phyloP scores from a whole-genome alignment of 2,797 vertebrate genomes.

The Allobates femoralis region DNA sequence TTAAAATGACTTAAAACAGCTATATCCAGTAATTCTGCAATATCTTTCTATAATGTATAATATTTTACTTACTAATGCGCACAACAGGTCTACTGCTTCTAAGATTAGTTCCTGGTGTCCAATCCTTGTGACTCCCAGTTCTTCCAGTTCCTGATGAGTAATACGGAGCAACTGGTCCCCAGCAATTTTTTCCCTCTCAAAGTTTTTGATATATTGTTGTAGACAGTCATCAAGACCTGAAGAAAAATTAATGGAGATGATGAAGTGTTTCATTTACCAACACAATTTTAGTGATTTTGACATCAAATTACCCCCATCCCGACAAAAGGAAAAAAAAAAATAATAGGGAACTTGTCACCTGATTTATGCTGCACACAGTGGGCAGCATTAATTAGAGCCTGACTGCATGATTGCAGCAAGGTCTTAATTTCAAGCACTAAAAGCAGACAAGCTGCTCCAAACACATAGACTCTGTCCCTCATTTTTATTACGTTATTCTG shows the following conservation, averaged over 20 bases:
- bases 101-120: constrained; percentile 97
- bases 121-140: constrained; percentile 93
- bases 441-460: too few relatives aligned
- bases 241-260: constrained; percentile 41
- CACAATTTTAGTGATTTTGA: not conserved
- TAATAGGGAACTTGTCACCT: too few relatives aligned
- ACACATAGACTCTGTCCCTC: too few relatives aligned
- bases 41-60: not conserved
- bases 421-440: too few relatives aligned
- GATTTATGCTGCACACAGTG: too few relatives aligned
- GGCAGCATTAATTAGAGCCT: too few relatives aligned
- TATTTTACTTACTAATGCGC: constrained; percentile 86
- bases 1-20: not conserved
- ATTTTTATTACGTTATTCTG: too few relatives aligned
- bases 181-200: constrained; percentile 92
- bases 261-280: not conserved
- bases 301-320: too few relatives aligned
- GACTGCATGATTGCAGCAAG: too few relatives aligned
- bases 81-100: constrained; percentile 95
- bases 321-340: not conserved
- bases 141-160: constrained; percentile 95
- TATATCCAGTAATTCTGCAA: not conserved
- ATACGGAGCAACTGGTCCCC: constrained; percentile 94
- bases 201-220: constrained; percentile 96
- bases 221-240: constrained; percentile 95